These are phyloP conservation scores for Aradophagus sp. DNA, from an alignment of 1,140 invertebrate species.

Conservation along the genomic window DNA sequence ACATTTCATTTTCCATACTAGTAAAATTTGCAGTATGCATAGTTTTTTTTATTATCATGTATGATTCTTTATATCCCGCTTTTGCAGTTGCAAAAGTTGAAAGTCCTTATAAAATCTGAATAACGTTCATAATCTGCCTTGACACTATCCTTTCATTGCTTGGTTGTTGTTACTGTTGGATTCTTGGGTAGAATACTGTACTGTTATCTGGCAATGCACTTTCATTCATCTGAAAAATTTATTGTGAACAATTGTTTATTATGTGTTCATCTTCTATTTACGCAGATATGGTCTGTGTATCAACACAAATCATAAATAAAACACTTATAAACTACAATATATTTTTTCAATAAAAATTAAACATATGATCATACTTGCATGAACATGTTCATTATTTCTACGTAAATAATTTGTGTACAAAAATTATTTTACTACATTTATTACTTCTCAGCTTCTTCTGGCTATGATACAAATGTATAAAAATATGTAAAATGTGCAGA, in stretches of 20 bases:
- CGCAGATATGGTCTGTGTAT: too few species aligned
- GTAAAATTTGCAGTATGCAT: slow-evolving; percentile 64
- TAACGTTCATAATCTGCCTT: slow-evolving; percentile 49
- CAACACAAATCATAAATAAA: too few species aligned
- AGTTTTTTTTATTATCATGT: slow-evolving; percentile 53
- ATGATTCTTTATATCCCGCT: slow-evolving; percentile 51
- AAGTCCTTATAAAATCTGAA: slow-evolving; percentile 56
- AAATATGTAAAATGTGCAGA: too few species aligned
- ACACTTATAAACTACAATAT: too few species aligned
- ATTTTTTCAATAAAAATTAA: too few species aligned
- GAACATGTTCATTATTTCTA: too few species aligned
- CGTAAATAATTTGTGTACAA: too few species aligned
- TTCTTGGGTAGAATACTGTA: slow-evolving; percentile 63
- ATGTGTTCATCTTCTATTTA: slow-evolving; percentile 71
- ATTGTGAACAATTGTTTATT: slow-evolving; percentile 33
- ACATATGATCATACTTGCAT: too few species aligned
- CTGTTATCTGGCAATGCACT: slow-evolving; percentile 67
- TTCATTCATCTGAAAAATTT: slow-evolving; percentile 59
- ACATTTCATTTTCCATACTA: slow-evolving; percentile 65
- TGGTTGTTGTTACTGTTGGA: slow-evolving; percentile 52
- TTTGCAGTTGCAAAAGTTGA: slow-evolving; percentile 51
- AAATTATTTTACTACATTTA: too few species aligned
- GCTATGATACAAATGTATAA: too few species aligned
- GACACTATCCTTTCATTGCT: slow-evolving; percentile 51
- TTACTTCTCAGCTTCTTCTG: too few species aligned